phyloP scores from a whole-genome alignment of 2,888 invertebrate genomes.

The Dynastes grantii region DNA sequence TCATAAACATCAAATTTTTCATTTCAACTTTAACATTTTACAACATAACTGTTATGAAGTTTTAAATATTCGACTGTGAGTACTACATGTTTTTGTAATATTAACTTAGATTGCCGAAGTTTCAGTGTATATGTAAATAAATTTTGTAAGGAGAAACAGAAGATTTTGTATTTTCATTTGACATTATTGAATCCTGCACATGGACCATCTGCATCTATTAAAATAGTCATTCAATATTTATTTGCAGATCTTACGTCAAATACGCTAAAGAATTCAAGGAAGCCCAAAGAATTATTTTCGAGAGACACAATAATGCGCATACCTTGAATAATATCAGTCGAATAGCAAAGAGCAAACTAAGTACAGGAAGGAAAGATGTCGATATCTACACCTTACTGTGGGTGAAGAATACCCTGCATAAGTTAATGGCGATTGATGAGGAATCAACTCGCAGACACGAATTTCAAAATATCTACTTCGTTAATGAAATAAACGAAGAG shows the following conservation, averaged over 20 bases:
- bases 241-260: constrained; percentile 27
- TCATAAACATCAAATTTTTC: too few relatives aligned
- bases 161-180: too few relatives aligned
- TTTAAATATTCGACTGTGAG: too few relatives aligned
- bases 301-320: constrained; percentile 40
- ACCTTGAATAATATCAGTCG: constrained; percentile 25
- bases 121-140: too few relatives aligned
- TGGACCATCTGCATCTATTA: too few relatives aligned
- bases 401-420: constrained; percentile 52
- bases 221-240: background rate
- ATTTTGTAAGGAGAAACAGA: too few relatives aligned
- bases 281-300: constrained; percentile 48
- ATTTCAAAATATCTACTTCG: constrained; percentile 51
- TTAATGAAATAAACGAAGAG: constrained; percentile 39
- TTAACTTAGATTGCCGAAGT: too few relatives aligned
- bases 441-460: constrained; percentile 50
- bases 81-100: too few relatives aligned
- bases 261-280: constrained; percentile 55
- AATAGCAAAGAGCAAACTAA: constrained; percentile 40
- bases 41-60: too few relatives aligned
- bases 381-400: constrained; percentile 49
- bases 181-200: too few relatives aligned
- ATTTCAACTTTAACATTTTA: too few relatives aligned
- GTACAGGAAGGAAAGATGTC: constrained; percentile 25
- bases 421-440: constrained; percentile 49